Conservation (phyloP, 1,140 invertebrate species). For the Hypothenemus hampei region DNA sequence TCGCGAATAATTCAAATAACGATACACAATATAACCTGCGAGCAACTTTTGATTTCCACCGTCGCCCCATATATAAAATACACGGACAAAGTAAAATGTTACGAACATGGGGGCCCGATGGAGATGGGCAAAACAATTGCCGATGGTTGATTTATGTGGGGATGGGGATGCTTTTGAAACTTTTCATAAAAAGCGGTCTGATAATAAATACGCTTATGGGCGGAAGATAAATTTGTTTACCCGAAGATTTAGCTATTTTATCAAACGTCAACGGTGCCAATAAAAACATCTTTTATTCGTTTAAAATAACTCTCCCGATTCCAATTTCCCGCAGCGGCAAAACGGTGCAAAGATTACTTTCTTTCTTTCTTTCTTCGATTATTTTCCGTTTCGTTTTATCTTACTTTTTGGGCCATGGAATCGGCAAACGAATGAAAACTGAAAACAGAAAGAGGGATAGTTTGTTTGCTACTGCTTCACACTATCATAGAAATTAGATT, state of each 20-base stretch:
- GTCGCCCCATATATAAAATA: conserved; percentile 7
- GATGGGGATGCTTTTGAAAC: too few relatives aligned
- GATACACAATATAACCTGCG: conserved; percentile 17
- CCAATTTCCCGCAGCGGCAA: conserved; percentile 13
- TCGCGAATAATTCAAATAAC: conserved; percentile 26
- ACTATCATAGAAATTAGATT: conserved; percentile 22
- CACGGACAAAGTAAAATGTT: background rate
- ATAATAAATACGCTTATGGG: too few relatives aligned
- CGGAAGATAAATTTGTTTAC: too few relatives aligned
- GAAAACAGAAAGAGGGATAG: conserved; percentile 14
- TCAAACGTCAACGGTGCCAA: too few relatives aligned
- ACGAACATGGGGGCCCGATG: too few relatives aligned
- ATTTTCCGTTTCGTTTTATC: conserved; percentile 5
- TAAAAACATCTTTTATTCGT: background rate
- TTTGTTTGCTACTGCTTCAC: conserved; percentile 7
- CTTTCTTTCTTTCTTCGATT: conserved; percentile 1
- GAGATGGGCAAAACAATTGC: conserved; percentile 3
- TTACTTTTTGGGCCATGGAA: conserved; percentile 11
- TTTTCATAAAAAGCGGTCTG: too few relatives aligned
- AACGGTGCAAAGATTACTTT: conserved; percentile 13
- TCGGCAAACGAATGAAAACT: conserved; percentile 1
- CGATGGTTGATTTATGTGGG: conserved; percentile 2
- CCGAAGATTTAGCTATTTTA: too few relatives aligned
- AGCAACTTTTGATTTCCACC: conserved; percentile 22
- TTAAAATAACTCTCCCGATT: conserved; percentile 9